A percentile compares a stretch with the other conserved stretches of the same genome.
Evolutionary conservation across 2,113 vertebrate species (phyloP).

Genomic region (Cebus imitator): DNA sequence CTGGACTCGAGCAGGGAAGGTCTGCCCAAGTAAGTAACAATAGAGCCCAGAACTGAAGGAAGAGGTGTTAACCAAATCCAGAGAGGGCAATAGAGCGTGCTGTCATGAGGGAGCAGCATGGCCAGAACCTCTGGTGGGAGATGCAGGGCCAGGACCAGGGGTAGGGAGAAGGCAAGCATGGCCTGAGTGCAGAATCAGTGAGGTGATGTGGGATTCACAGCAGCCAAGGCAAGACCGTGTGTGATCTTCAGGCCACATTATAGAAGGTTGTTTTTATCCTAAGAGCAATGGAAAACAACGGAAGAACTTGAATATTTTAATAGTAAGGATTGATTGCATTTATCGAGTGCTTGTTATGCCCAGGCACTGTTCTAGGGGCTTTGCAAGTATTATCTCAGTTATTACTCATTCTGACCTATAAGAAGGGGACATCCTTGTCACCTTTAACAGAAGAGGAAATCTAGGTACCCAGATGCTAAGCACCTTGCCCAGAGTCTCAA

Average conservation of each 20-base stretch:
- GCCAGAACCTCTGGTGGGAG: background rate
- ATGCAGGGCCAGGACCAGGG: background rate
- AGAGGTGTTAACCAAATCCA: background rate
- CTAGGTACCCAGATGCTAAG: background rate
- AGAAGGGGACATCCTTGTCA: background rate
- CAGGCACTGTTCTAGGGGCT: background rate
- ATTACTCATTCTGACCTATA: background rate
- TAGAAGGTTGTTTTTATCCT: background rate
- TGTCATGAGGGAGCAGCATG: background rate
- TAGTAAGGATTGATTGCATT: background rate
- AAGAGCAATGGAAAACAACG: background rate
- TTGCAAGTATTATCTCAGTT: background rate
- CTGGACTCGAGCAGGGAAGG: background rate
- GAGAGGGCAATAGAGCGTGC: background rate
- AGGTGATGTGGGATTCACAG: background rate
- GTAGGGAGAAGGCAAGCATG: background rate
- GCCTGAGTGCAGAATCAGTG: background rate
- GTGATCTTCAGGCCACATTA: background rate
- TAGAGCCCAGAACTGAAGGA: background rate
- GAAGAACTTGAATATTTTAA: background rate
- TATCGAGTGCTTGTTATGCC: background rate
- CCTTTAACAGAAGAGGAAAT: background rate
- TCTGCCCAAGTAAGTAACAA: background rate
- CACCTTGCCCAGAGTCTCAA: background rate
- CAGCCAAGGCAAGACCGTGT: background rate